A percentile compares a stretch with the other conserved stretches of the same genome.
These are phyloP conservation scores for Diarsia dahlii DNA, from an alignment of 2,888 invertebrate species.

Conservation along the genomic window DNA sequence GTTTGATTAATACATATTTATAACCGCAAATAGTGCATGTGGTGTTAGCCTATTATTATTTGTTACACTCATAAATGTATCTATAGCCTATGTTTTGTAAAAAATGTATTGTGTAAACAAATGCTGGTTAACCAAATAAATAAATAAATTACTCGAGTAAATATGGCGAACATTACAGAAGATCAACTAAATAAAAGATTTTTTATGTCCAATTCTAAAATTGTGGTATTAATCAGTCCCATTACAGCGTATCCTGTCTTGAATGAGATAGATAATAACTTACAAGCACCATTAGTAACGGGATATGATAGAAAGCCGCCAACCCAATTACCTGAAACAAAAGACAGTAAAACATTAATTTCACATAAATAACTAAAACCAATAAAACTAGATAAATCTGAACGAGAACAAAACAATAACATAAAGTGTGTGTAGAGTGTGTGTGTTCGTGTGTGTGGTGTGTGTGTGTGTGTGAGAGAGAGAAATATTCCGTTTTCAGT, in stretches of 20 bases:
- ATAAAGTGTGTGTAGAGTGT: no score
- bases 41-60: no score
- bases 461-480: no score
- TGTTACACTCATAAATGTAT: no score
- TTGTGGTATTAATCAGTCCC: not conserved
- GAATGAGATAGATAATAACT: slow-evolving; percentile 1
- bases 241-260: slow-evolving; percentile 9
- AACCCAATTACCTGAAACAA: slow-evolving; percentile 67
- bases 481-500: no score
- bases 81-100: no score
- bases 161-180: not conserved
- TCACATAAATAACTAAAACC: not conserved
- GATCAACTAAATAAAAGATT: not conserved
- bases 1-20: no score
- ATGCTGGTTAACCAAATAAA: no score
- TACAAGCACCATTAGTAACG: slow-evolving; percentile 9
- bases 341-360: slow-evolving; percentile 27
- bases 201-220: not conserved
- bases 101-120: no score
- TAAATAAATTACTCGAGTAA: not conserved
- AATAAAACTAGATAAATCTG: not conserved
- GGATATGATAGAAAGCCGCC: not conserved
- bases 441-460: no score
- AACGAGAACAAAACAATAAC: not conserved
- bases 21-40: no score